Conservation (phyloP, 2,113 vertebrate genomes). For the Tragulus kanchil region DNA sequence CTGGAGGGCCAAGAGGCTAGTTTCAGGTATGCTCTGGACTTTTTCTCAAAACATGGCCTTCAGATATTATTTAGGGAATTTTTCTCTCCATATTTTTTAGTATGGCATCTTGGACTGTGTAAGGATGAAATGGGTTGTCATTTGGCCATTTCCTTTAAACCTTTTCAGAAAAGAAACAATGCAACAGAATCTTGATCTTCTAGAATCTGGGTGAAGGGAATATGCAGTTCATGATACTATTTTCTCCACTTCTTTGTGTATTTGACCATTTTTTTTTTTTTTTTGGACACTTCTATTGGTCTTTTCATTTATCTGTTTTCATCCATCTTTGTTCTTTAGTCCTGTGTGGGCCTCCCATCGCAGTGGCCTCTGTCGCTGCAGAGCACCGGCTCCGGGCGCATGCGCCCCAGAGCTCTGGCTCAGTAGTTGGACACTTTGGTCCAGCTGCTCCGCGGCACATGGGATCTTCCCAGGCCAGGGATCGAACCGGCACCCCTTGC, state of each 20-base stretch:
- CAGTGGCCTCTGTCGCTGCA: no score
- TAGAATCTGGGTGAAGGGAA: not conserved
- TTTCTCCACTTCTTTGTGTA: not conserved
- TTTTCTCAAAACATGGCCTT: not conserved
- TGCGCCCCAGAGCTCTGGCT: no score
- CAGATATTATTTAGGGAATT: not conserved
- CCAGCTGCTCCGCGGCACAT: no score
- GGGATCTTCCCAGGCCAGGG: no score
- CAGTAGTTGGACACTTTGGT: no score
- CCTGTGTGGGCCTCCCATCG: no score
- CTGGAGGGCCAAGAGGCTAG: not conserved
- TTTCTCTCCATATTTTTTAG: not conserved
- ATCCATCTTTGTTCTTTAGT: no score
- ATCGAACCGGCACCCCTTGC: no score
- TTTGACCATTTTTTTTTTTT: not conserved
- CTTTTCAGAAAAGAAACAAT: not conserved
- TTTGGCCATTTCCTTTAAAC: not conserved
- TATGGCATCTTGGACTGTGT: not conserved
- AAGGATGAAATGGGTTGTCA: not conserved
- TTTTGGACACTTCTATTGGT: no score
- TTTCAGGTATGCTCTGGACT: not conserved
- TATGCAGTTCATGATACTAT: not conserved
- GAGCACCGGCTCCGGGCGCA: no score
- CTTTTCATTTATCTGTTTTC: no score
- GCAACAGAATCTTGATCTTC: not conserved